phyloP scores from a whole-genome alignment of 2,797 vertebrate genomes.

The Valencia hispanica region DNA sequence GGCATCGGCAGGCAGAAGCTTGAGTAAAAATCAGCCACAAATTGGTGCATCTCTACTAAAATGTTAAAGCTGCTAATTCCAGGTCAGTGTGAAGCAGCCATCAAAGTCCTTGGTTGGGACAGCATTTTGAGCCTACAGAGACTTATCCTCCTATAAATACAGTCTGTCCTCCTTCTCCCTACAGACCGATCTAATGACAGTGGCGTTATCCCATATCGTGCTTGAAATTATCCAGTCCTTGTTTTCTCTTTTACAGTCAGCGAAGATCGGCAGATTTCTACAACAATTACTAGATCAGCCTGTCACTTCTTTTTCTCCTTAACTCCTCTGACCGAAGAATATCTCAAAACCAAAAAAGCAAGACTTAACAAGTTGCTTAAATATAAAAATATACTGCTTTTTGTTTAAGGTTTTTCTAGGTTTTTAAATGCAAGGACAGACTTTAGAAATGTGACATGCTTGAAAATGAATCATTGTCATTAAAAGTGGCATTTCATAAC shows the following conservation, averaged over 20 bases:
- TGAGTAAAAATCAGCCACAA: not conserved
- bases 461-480: conserved; percentile 85
- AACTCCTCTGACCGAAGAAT: conserved; percentile 33
- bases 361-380: conserved; percentile 78
- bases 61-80: conserved; percentile 31
- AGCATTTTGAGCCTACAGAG: conserved; percentile 17
- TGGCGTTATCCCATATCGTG: conserved; percentile 30
- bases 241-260: conserved; percentile 31
- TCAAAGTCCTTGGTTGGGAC: conserved; percentile 45
- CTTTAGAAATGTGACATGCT: conserved; percentile 94
- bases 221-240: conserved; percentile 43
- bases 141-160: conserved; percentile 26
- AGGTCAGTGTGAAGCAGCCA: conserved; percentile 37
- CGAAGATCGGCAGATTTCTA: conserved; percentile 14
- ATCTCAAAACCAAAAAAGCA: conserved; percentile 55
- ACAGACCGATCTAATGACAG: conserved; percentile 36
- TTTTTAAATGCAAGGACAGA: conserved; percentile 80
- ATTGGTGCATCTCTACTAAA: conserved; percentile 1
- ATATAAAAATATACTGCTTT: conserved; percentile 96
- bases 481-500: conserved; percentile 93
- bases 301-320: conserved; percentile 18
- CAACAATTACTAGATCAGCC: conserved; percentile 19
- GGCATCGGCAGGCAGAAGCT: not conserved
- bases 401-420: conserved; percentile 70
- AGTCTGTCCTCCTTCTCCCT: conserved; percentile 30